A percentile compares a stretch with the other conserved stretches of the same genome.
Conservation (phyloP, 2,113 vertebrate genomes). For the Mus spicilegus region DNA sequence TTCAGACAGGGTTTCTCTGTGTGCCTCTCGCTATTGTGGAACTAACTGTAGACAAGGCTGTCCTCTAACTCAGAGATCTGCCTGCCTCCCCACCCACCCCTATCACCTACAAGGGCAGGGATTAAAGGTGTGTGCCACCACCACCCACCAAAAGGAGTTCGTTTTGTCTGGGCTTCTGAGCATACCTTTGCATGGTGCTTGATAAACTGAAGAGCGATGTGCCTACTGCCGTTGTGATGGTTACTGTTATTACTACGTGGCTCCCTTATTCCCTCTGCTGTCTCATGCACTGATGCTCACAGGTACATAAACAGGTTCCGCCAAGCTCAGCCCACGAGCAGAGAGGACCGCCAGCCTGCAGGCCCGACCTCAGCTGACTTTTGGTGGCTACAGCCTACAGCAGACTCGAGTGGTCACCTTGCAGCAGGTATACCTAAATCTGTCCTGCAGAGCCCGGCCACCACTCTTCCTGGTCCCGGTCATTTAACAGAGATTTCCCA, state of each 20-base stretch:
- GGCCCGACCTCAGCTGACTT: conserved; percentile 82
- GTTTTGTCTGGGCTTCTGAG: not conserved
- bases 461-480: not conserved
- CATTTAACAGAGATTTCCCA: not conserved
- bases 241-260: not conserved
- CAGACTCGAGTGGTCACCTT: conserved; percentile 71
- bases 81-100: not conserved
- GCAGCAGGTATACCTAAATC: conserved; percentile 62
- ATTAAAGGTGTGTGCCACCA: not conserved
- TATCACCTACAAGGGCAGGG: not conserved
- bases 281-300: not conserved
- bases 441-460: not conserved
- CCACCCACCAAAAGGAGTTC: not conserved
- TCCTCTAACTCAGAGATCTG: not conserved
- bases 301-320: conserved; percentile 93
- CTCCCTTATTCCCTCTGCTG: not conserved
- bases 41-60: not conserved
- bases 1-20: not conserved
- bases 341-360: conserved; percentile 86
- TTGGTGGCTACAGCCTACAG: conserved; percentile 89
- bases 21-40: not conserved
- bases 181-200: not conserved
- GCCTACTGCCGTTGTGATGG: not conserved
- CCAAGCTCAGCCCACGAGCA: conserved; percentile 89
- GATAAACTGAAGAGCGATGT: not conserved